Conservation (phyloP, 2,888 invertebrate species). For the Labia minor region DNA sequence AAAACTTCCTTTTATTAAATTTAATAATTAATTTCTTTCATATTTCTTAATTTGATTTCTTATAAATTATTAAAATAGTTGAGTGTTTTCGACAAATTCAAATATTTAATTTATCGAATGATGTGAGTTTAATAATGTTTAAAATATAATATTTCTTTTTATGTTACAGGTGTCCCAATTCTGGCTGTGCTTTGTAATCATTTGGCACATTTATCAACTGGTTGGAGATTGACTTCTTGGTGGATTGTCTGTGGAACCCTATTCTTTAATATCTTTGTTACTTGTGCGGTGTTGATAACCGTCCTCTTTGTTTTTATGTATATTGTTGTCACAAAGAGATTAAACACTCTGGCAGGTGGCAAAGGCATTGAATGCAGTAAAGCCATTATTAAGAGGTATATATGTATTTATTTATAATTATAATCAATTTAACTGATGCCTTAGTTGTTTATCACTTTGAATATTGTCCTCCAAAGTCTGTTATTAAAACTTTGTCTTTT, state of each 20-base stretch:
- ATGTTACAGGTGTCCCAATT: constrained; percentile 48
- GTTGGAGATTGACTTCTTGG: constrained; percentile 48
- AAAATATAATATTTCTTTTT: too few species aligned
- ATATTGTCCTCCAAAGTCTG: too few species aligned
- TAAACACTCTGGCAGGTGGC: constrained; percentile 36
- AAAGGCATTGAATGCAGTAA: constrained; percentile 35
- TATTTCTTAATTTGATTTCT: too few species aligned
- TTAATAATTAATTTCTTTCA: too few species aligned
- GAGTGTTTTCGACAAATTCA: neutral
- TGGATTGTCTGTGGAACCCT: constrained; percentile 49
- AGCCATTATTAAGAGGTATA: neutral
- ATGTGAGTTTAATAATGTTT: too few species aligned
- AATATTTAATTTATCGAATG: too few species aligned
- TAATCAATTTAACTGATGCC: too few species aligned
- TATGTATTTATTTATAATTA: too few species aligned
- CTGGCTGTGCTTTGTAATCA: constrained; percentile 55
- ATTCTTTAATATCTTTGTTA: constrained; percentile 54
- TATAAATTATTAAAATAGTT: neutral
- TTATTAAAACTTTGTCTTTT: too few species aligned
- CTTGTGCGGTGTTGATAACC: constrained; percentile 56
- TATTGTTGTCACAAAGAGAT: constrained; percentile 51
- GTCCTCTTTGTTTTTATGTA: constrained; percentile 57
- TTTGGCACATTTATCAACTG: constrained; percentile 52
- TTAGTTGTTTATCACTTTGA: too few species aligned
- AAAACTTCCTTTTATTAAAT: too few species aligned